Base-by-base conservation (phyloP, 2,888 invertebrate species). In the Apeira syringaria region DNA sequence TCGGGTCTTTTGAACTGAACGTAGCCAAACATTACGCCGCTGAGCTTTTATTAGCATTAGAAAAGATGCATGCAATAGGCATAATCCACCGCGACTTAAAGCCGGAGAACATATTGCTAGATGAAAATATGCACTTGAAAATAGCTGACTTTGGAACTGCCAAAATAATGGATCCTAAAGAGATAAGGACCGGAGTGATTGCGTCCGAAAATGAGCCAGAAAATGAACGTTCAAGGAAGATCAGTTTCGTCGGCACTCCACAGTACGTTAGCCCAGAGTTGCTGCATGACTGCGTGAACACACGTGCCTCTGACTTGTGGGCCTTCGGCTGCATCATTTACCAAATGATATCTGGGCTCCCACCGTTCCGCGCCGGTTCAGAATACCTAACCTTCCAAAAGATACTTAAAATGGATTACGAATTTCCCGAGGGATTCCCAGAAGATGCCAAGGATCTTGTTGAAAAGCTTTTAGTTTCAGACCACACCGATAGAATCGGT, bases 251-350 rank as follows among this genome's bases (percentile, higher is more conserved):
- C 7, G 99, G 99, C 33, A 99, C 99, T 6, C 99, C 99, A 1
- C 99, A 99, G 77, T 99, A 99, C 81, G 98, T 99, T 0, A 98
- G 98, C 41, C 99, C 99, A 1, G 99, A 99, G 88, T 92, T 99
- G 50, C 90, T 99, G 34, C 95, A 94, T 47, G 94, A 96, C 71
- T 93, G 94, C 47, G 93, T 93, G 1, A 93, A 94, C 36, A 93
- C 94, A 31, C 92, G 92, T 39, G 93, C 96, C 26, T 96, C 97
- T 7, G 99, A 99, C 85, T 90, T 99, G 42, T 99, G 99, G 99
- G 99, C 99, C 0, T 90, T 98, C 29, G 99, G 99, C 15, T 99
- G 98, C 80, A 97, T 99, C 58, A 90, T 99, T 53, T 99, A 97
- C 87, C 99, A 99, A 89, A 98, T 99, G 96, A 93, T 98, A 54